These are phyloP conservation scores for Zygaena filipendulae DNA, from an alignment of 2,888 invertebrate genomes.

Conservation along the genomic window DNA sequence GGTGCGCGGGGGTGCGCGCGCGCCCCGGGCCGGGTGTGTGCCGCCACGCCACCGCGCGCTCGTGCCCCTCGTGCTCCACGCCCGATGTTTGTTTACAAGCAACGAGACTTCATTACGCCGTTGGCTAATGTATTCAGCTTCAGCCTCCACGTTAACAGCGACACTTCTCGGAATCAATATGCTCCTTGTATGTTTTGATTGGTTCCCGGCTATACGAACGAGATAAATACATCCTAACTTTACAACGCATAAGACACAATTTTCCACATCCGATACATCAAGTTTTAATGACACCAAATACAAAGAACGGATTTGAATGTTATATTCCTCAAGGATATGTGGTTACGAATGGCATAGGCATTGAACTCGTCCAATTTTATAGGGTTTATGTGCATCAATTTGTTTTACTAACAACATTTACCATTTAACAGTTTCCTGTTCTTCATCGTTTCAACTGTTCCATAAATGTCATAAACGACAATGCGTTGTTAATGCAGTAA, in stretches of 20 bases:
- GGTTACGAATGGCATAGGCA: slow-evolving; percentile 64
- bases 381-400: slow-evolving; percentile 63
- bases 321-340: slow-evolving; percentile 62
- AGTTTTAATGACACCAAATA: slow-evolving; percentile 63
- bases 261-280: slow-evolving; percentile 26
- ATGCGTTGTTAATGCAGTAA: too few species aligned
- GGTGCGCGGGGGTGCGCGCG: slow-evolving; percentile 31
- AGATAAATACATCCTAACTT: slow-evolving; percentile 36
- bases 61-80: slow-evolving; percentile 22
- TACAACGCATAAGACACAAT: slow-evolving; percentile 37
- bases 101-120: slow-evolving; percentile 68
- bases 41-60: slow-evolving; percentile 17
- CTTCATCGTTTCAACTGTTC: slow-evolving; percentile 30
- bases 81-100: slow-evolving; percentile 65
- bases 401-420: slow-evolving; percentile 62
- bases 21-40: slow-evolving; percentile 9
- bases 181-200: slow-evolving; percentile 70
- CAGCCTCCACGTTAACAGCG: slow-evolving; percentile 69
- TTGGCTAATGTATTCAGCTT: slow-evolving; percentile 69
- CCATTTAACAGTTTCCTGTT: slow-evolving; percentile 59
- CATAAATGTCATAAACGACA: too few species aligned
- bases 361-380: slow-evolving; percentile 69
- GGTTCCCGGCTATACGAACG: slow-evolving; percentile 37
- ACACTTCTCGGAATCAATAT: slow-evolving; percentile 70
- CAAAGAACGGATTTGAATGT: slow-evolving; percentile 67